phyloP scores from a whole-genome alignment of 2,888 invertebrate species.

The Dasypolia templi region DNA sequence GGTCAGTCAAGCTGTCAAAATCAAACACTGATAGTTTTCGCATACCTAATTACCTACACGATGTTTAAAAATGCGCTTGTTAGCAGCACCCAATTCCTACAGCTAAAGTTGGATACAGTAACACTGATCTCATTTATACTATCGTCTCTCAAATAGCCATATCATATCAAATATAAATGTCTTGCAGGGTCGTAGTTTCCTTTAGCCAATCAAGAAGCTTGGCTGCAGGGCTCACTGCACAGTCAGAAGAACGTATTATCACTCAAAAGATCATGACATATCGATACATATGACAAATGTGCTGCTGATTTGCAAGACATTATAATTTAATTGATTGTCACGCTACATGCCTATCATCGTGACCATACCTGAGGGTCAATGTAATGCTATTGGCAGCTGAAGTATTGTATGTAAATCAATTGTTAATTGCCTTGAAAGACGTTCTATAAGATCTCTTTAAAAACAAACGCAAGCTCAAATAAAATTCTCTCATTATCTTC shows the following conservation, averaged over 20 bases:
- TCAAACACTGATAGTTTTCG: slow-evolving; percentile 3
- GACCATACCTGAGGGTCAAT: slow-evolving; percentile 36
- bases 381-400: slow-evolving; percentile 38
- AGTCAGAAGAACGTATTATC: background rate
- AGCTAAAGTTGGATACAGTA: background rate
- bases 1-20: slow-evolving; percentile 22
- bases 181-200: background rate
- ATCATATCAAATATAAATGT: background rate
- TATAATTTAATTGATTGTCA: slow-evolving; percentile 47
- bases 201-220: background rate
- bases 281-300: slow-evolving; percentile 44
- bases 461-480: background rate
- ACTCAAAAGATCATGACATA: slow-evolving; percentile 22
- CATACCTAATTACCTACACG: background rate
- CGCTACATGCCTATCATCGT: slow-evolving; percentile 21
- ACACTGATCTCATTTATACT: background rate
- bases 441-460: background rate
- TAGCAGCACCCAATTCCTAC: background rate
- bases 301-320: slow-evolving; percentile 36
- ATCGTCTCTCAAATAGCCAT: background rate
- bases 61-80: background rate
- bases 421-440: background rate
- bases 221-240: background rate
- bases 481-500: slow-evolving; percentile 31
- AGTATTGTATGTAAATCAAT: background rate